Evolutionary conservation across 2,797 vertebrate genomes (phyloP), one percentile per base, ranked within the genome.

Genomic region (Ciconia nigra): DNA sequence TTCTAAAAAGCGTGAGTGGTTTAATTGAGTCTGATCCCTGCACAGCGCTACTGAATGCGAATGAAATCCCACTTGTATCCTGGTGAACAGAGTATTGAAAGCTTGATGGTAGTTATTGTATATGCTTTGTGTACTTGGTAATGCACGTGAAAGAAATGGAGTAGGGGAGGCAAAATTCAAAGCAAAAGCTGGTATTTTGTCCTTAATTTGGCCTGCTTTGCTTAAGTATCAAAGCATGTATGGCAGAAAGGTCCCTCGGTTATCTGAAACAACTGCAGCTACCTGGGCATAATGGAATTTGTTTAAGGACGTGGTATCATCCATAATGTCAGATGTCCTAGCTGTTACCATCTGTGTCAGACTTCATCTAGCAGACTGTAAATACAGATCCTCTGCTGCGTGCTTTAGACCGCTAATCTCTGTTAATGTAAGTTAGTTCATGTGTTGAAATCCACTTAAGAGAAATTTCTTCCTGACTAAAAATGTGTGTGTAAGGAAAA

Each of bases 21-120:
- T 49, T 96, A 95, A 96, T 97, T 96, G 96, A 91, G 93, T 93
- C 93, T 95, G 72, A 85, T 95, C 46, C 47, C 72, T 91, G 49
- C 12, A 7, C 26, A 20, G n/a, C 0, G 1, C 66, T 74, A 21
- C 61, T 72, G 95, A 95, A 95, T 66, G 81, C 0, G 42, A 80
- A 87, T 74, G 49, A 87, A 96, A 87, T 92, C 67, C 51, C 29
- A 28, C 41, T 67, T 94, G 74, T 47, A 33, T 90, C 59, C 67
- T 39, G 47, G 82, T 81, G 73, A 97, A 69, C 54, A 59, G 46
- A 58, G 31, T 69, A 72, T n/a, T 77, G 83, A 90, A 91, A 93
- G 37, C 89, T 78, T 83, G 82, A 44, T 82, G 37, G 39, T 83
- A n/a, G 35, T 78, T 85, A 44, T 65, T 85, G 51, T 74, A 55